These are phyloP conservation scores for Pseudocheirus occidentalis DNA, from an alignment of 2,797 vertebrate species.

Conservation along the genomic window DNA sequence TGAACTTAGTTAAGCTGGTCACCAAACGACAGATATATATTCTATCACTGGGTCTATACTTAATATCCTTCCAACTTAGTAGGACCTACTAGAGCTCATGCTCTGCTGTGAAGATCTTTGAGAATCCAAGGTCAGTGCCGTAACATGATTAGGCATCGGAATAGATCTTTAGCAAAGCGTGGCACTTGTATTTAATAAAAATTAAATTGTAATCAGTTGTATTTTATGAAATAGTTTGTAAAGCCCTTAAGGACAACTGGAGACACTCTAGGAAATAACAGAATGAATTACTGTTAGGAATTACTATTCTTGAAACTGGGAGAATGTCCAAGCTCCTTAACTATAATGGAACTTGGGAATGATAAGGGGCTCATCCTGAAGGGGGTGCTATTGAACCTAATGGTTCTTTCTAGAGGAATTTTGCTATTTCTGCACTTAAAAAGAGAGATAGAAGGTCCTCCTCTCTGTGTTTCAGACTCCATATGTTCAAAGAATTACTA, in stretches of 20 bases:
- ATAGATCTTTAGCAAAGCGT: neutral
- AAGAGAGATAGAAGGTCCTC: neutral
- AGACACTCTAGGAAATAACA: neutral
- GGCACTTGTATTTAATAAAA: neutral
- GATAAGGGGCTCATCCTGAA: neutral
- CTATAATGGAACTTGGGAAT: neutral
- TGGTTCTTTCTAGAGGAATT: neutral
- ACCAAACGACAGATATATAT: neutral
- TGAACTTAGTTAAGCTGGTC: neutral
- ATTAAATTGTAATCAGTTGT: neutral
- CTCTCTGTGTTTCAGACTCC: neutral
- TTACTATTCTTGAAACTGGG: neutral
- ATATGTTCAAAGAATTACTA: neutral
- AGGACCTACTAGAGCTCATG: neutral
- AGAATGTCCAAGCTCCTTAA: neutral
- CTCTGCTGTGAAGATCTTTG: neutral
- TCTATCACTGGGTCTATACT: neutral
- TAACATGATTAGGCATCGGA: neutral
- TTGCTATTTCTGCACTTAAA: neutral
- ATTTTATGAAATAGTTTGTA: neutral
- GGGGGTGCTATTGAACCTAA: accelerated
- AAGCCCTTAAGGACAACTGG: neutral
- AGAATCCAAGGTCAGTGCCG: neutral
- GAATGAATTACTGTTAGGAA: neutral
- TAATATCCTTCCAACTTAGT: neutral